A percentile compares a stretch with the other conserved stretches of the same genome.
Evolutionary conservation across 2,797 vertebrate genomes (phyloP).

Genomic region (Aratinga solstitialis): DNA sequence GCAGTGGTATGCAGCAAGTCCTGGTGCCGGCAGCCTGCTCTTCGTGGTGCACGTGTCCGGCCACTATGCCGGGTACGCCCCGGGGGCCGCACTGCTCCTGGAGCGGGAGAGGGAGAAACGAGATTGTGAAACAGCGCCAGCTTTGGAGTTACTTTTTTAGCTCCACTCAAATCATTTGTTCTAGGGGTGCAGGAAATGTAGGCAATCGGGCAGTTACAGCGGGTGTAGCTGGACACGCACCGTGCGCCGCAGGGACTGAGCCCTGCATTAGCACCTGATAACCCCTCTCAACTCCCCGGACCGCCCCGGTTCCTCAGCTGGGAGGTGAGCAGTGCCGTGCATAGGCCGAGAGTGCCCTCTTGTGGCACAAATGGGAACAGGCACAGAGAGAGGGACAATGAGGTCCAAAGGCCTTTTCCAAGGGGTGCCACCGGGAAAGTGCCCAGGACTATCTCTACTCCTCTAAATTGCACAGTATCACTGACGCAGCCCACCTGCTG

Average conservation of each 20-base stretch:
- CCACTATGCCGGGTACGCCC: too few relatives aligned
- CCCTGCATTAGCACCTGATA: rapidly evolving
- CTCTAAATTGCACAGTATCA: background rate
- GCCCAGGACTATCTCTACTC: background rate
- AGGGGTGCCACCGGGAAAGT: background rate
- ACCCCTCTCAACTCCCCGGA: rapidly evolving
- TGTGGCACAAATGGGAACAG: background rate
- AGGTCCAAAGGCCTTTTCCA: background rate
- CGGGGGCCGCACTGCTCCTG: too few relatives aligned
- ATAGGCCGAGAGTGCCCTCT: background rate
- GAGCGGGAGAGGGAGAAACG: background rate
- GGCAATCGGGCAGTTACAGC: rapidly evolving
- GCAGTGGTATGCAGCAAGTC: background rate
- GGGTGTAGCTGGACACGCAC: rapidly evolving
- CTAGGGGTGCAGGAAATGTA: rapidly evolving
- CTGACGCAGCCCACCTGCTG: rapidly evolving
- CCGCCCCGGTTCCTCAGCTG: rapidly evolving
- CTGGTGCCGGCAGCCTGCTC: background rate
- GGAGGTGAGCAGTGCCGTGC: rapidly evolving
- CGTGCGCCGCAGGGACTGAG: too few relatives aligned
- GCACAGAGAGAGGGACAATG: rapidly evolving
- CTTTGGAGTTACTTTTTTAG: background rate
- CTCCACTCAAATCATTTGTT: rapidly evolving
- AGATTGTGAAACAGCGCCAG: background rate
- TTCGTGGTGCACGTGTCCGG: rapidly evolving